Evolutionary conservation across 2,888 invertebrate genomes (phyloP), one percentile per base, ranked within the genome.

Genomic region (Dorcus parallelipipedus): DNA sequence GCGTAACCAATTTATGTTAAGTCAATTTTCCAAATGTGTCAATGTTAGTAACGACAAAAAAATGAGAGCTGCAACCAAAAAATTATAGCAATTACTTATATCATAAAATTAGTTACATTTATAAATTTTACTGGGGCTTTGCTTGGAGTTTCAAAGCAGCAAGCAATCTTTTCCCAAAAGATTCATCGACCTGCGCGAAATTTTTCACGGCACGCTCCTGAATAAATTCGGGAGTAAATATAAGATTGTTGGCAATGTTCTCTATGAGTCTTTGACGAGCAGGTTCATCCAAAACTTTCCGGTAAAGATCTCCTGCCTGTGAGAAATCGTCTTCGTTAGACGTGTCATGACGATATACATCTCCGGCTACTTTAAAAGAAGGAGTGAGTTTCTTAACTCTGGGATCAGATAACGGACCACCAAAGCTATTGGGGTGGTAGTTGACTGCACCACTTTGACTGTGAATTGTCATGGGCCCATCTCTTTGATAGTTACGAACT

Each of bases 341-440:
- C 58, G 87, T 87, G 72, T 93, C 90, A 74, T 88, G 90, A 59
- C 93, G 86, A 67, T 85, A 85, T 9, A 93, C 87, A 72, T 95
- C 93, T 0, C 94, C 96, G 55, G 82, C 79, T 2, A 86, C 73
- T 23, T 77, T 75, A 73, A 86, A 86, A 47, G 83, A 80, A 2
- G 86, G 83, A 40, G 83, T 78, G 45, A 88, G 71, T 43, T 81
- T 78, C 65, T 83, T 83, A 1, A 88, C 89, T 3, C 86, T 81
- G 0, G 86, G 83, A 69, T 86, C 85, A 63, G 85, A 85, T 65
- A 86, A 84, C 0, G 97, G 95, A 0, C 97, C 97, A 61, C 85
- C 83, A 80, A 97, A 98, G 63, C 96, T 96, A 81, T 98, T 98
- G 0, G 98, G 98, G 82, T 86, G 95, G 76, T 98, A 98, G 79